These are phyloP conservation scores for Sebastes trivittatus DNA, from an alignment of 2,797 vertebrate genomes.

Conservation along the genomic window DNA sequence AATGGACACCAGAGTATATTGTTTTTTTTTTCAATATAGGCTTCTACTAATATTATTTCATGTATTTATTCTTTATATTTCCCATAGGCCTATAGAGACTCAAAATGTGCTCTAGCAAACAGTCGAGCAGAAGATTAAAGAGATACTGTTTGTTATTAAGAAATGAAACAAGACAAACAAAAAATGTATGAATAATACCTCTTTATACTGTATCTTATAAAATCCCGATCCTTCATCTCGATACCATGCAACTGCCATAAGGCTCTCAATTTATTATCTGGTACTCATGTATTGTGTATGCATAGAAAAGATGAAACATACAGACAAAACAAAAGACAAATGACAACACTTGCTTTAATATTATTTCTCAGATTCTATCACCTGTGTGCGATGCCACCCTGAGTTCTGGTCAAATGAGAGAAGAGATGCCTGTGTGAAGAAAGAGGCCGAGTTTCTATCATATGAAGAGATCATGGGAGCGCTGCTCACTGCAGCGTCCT, in stretches of 20 bases:
- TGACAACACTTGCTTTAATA: not conserved
- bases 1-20: too few relatives aligned
- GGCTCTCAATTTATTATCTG: too few relatives aligned
- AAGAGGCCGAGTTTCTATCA: slow-evolving; percentile 63
- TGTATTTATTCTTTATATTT: too few relatives aligned
- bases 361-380: slow-evolving; percentile 55
- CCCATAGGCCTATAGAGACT: too few relatives aligned
- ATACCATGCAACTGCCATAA: not conserved
- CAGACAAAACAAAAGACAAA: too few relatives aligned
- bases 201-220: not conserved
- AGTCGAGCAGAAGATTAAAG: too few relatives aligned
- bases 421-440: slow-evolving; percentile 53
- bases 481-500: slow-evolving; percentile 53
- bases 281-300: too few relatives aligned
- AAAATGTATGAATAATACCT: not conserved
- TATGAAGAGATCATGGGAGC: slow-evolving; percentile 67
- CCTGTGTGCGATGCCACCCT: slow-evolving; percentile 14
- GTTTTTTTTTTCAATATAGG: too few relatives aligned
- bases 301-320: too few relatives aligned
- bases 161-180: not conserved
- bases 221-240: not conserved
- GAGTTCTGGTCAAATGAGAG: slow-evolving; percentile 53
- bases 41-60: too few relatives aligned
- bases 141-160: not conserved
- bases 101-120: too few relatives aligned